Base-by-base conservation (phyloP, 2,888 invertebrate genomes). In the Serrognathus titanus region DNA sequence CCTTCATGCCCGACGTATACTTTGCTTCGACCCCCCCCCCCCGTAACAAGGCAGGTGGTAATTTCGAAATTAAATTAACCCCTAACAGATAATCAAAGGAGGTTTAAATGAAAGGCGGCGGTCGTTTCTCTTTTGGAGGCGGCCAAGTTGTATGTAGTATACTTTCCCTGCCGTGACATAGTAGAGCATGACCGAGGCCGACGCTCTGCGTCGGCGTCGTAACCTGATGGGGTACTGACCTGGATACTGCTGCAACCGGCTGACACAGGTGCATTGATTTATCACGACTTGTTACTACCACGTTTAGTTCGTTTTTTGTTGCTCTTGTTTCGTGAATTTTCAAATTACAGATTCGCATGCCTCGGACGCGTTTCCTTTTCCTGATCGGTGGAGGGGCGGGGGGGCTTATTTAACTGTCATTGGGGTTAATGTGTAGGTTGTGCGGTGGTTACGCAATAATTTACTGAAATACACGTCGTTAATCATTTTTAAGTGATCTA, bases 151-250 rank as follows among this genome's bases (percentile, higher is more conserved):
- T 60, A 60, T 60, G 55, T 60, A 59, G 62, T 59, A 58, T 60
- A 62, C 62, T 62, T 62, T 62, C 62, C 55, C 62, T 51, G 60
- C 55, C 57, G 62, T 62, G 38, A 12, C 38, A 35, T 49, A 36
- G 16, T 48, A 63, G 67, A 66, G 62, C 66, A 66, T 69, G 67
- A 67, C 66, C 65, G 66, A 65, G 67, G 57, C 51, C 46, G 59
- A 43, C 40, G n/a, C 11, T 55, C 24, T 52, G 60, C 72, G 73
- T 71, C 59, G 62, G 72, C 72, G 71, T 63, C 63, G 58, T 73
- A 73, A 74, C 75, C 75, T 69, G 65, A 62, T 71, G 66, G 74
- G 75, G 72, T 74, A 73, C 70, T 73, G 74, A 75, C 75, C 75
- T 74, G 73, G 69, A 73, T 75, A 70, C 60, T 62, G 58, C 62